A percentile compares a stretch with the other conserved stretches of the same genome.
Evolutionary conservation across 2,797 vertebrate species (phyloP).

Genomic region (Pseudochromis fuscus): DNA sequence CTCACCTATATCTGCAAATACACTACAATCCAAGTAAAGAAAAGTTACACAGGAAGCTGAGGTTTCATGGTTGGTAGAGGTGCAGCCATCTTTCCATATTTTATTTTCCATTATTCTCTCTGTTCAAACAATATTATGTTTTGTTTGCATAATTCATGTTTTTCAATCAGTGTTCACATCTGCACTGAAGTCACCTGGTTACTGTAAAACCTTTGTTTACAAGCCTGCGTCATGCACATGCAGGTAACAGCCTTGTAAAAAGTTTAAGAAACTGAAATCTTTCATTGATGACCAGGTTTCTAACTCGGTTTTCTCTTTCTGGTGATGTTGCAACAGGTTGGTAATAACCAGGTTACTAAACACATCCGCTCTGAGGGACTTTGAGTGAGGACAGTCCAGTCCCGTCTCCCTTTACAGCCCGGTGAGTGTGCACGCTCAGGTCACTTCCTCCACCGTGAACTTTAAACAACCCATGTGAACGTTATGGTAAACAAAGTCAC

Average conservation of each 20-base stretch:
- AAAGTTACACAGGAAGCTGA: not conserved
- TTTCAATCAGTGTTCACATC: not conserved
- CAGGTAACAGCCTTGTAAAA: not conserved
- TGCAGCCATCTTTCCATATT: not conserved
- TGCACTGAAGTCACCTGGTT: constrained; percentile 1
- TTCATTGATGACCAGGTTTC: too few relatives aligned
- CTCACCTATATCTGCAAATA: constrained; percentile 8
- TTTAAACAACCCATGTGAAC: constrained; percentile 63
- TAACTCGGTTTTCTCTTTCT: not conserved
- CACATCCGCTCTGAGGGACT: constrained; percentile 2
- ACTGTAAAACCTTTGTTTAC: not conserved
- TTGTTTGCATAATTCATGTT: not conserved
- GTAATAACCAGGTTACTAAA: constrained; percentile 14
- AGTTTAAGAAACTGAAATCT: too few relatives aligned
- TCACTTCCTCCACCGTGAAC: constrained; percentile 65
- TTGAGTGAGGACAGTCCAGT: constrained; percentile 13
- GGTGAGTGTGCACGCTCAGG: constrained; percentile 2
- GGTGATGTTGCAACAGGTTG: not conserved
- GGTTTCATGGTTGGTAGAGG: constrained; percentile 3
- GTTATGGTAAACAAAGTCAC: constrained; percentile 68
- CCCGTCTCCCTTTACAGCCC: constrained; percentile 9
- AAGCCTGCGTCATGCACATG: not conserved
- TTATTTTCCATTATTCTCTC: too few relatives aligned
- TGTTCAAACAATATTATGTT: too few relatives aligned
- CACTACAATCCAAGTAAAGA: not conserved